Evolutionary conservation across 2,113 vertebrate genomes (phyloP).

Genomic region (Toxotes chatareus): DNA sequence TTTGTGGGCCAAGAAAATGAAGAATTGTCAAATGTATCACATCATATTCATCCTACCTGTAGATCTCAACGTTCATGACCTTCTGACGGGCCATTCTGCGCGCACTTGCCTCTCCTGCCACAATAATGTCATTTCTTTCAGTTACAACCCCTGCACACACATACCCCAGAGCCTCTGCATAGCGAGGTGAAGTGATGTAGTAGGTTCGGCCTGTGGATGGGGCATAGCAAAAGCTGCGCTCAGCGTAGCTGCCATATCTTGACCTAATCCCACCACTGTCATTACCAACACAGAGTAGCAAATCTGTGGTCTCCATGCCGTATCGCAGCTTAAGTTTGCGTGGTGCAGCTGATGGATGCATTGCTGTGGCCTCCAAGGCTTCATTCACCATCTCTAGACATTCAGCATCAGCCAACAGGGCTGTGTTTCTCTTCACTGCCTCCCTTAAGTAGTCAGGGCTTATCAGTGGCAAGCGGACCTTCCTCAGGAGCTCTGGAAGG

Average conservation of each 20-base stretch:
- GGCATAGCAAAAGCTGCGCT: slow-evolving; percentile 94
- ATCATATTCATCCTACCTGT: slow-evolving; percentile 84
- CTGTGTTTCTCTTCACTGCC: slow-evolving; percentile 88
- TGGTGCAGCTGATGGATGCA: slow-evolving; percentile 83
- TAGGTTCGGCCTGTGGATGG: slow-evolving; percentile 88
- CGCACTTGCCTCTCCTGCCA: slow-evolving; percentile 92
- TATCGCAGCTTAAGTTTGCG: slow-evolving; percentile 89
- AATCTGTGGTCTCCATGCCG: slow-evolving; percentile 95
- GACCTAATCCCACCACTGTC: slow-evolving; percentile 92
- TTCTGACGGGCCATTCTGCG: slow-evolving; percentile 90
- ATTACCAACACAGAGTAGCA: slow-evolving; percentile 95
- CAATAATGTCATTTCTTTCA: slow-evolving; percentile 91
- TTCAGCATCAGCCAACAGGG: slow-evolving; percentile 87
- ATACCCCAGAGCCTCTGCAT: slow-evolving; percentile 91
- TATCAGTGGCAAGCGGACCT: slow-evolving; percentile 90
- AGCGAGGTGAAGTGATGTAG: slow-evolving; percentile 95
- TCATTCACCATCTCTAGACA: slow-evolving; percentile 84
- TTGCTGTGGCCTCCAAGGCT: slow-evolving; percentile 72
- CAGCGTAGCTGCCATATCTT: slow-evolving; percentile 88
- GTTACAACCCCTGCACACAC: slow-evolving; percentile 92
- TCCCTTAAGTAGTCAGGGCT: slow-evolving; percentile 89
- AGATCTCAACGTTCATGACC: slow-evolving; percentile 90
- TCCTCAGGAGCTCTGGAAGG: slow-evolving; percentile 90
- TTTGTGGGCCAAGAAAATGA: not conserved
- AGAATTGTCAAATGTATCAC: not conserved